Evolutionary conservation across 2,113 vertebrate genomes (phyloP), one percentile per base, ranked within the genome.

Genomic region (Prunella fulvescens): DNA sequence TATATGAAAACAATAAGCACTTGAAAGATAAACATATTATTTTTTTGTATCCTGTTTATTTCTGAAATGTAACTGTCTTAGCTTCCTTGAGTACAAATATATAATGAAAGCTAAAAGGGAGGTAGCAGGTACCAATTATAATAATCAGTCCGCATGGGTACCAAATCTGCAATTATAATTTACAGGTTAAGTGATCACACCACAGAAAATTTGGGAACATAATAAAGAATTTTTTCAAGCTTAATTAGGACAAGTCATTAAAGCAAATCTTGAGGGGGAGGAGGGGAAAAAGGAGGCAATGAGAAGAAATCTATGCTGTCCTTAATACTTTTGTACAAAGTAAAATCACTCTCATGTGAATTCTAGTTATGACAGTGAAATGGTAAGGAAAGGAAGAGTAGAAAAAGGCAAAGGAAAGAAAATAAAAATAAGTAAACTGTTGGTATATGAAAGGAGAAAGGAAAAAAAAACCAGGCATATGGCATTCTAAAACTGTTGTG

Each of bases 211-310:
- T 51, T 86, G 39, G 22, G 64, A 92, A 62, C 42, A 86, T 88
- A 81, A 81, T 70, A 80, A 80, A 90, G 58, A 57, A 51, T 94
- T 83, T 70, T 31, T 82, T 95, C 66, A 83, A 58, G 62, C 33
- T 83, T 93, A 93, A 94, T 93, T 96, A 86, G 88, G 90, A 88
- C 67, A 94, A 86, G 79, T 82, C 42, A 90, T 79, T 95, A 85
- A 35, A 92, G 44, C 8, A 76, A 50, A 45, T 82, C 88, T 84
- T 85, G 44, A 73, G 42, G 25, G 31, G 35, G 37, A 67, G 48
- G 77, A 84, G 18, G 5, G 53, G n/a, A 10, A 77, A 86, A 91
- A 91, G 31, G n/a, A 81, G 50, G 50, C 20, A 92, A 50, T 42
- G 47, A 74, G 56, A 95, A 91, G 25, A 96, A 91, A 79, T 81